Evolutionary conservation across 2,797 vertebrate species (phyloP), one percentile per base, ranked within the genome.

Genomic region (Urophycis tenuis): DNA sequence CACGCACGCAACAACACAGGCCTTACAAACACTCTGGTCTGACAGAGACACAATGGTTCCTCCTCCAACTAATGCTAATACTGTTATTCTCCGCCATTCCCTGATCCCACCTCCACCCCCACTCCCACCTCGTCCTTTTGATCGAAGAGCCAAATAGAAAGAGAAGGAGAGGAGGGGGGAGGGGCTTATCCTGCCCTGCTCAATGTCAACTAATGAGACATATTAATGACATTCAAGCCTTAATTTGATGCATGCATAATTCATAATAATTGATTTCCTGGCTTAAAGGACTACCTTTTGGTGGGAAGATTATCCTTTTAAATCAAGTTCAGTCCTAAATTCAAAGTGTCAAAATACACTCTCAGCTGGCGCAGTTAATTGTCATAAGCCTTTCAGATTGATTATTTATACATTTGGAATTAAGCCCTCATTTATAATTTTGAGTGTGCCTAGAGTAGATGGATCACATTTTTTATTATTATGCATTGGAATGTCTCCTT

Each of bases 291-390:
- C 92, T 94, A 94, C 93, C 94, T 96, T 95, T 95, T 95, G 92
- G 90, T 93, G 95, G 95, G 97, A 95, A 96, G 97, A 98, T 96
- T 88, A 97, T 95, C 94, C 94, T 94, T 96, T 98, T 97, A 98
- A 94, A 79, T 75, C 86, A 91, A 94, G 93, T 96, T 96, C 95
- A 96, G 96, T 97, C 94, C 95, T 53, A 96, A 96, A 96, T 95
- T 94, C 94, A 92, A 94, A 84, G 92, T 97, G 96, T 97, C 95
- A 97, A 96, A 96, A 95, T 94, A 93, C 91, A 84, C 91, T 92
- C 94, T 88, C 93, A 93, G 94, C 91, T 91, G 81, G 85, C 91
- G 92, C 92, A 94, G 93, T 95, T 96, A 95, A 95, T 95, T 96
- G 94, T 97, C 95, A 97, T 95, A 96, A 95, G 94, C 93, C 93